phyloP scores from a whole-genome alignment of 2,797 vertebrate species.

The Chrysolophus pictus region DNA sequence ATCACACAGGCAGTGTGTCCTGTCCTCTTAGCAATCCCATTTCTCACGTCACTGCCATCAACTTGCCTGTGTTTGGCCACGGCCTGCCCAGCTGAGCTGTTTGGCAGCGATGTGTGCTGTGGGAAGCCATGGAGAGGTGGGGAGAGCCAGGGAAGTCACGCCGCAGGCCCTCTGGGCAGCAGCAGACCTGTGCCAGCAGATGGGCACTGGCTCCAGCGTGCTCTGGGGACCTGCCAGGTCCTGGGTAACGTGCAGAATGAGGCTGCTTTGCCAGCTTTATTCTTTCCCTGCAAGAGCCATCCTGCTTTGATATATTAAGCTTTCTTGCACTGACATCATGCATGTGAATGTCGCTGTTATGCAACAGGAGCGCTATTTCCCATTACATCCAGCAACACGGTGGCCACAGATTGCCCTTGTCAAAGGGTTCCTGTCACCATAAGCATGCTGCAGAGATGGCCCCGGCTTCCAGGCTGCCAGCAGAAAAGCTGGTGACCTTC shows the following conservation, averaged over 20 bases:
- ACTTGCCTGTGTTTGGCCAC: background rate
- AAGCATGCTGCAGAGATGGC: background rate
- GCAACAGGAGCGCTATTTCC: background rate
- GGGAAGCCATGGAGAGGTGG: background rate
- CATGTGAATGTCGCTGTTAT: slow-evolving; percentile 5
- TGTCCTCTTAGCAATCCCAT: background rate
- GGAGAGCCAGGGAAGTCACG: background rate
- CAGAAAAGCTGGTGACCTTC: background rate
- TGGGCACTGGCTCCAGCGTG: background rate
- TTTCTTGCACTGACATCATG: background rate
- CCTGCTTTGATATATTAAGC: background rate
- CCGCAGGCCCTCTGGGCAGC: background rate
- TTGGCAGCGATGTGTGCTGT: background rate
- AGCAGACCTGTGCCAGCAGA: background rate
- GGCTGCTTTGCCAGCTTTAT: background rate
- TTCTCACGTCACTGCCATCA: background rate
- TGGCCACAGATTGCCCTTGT: background rate
- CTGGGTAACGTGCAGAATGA: background rate
- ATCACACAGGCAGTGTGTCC: background rate
- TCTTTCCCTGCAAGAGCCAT: background rate
- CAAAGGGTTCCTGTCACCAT: background rate
- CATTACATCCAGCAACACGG: background rate
- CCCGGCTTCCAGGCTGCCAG: background rate
- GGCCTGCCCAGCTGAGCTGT: fast-evolving
- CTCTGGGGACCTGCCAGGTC: background rate